Evolutionary conservation across 2,113 vertebrate genomes (phyloP), one percentile per base, ranked within the genome.

Genomic region (Bostrychus sinensis): DNA sequence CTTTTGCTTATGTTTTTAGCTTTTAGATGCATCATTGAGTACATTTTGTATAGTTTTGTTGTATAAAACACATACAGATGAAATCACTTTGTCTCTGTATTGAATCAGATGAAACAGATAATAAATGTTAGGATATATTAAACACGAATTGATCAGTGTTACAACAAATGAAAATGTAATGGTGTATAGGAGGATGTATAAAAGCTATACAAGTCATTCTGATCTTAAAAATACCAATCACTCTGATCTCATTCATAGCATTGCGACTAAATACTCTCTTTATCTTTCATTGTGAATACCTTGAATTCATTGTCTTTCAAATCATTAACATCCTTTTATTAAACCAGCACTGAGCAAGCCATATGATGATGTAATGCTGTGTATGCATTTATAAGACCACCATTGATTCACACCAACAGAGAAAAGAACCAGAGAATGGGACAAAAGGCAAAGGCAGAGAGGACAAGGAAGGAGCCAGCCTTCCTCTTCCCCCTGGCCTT

Each of bases 391-490:
- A 61, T 76, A 63, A 71, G 72, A 78, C 32, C 57, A 58, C 56
- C 81, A 82, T 50, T 48, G 48, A 60, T 50, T 82, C 70, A 68
- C 76, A 75, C 61, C 54, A 80, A 87, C 85, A 61, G 66, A 81
- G 70, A 58, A 57, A 78, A 78, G 60, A 69, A 32, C 54, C 48
- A 65, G 66, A 60, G 59, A 60, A 16, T 0, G 14, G 63, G 53
- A 72, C 17, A 72, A 73, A 60, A 78, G 58, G 53, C 4, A 32
- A 68, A 77, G 56, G 48, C 26, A 56, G 66, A 69, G 80, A 87
- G 66, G 37, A 56, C 60, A 76, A 57, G 61, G 61, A 92, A 95
- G 95, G 94, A 94, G 84, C 95, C 95, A 95, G 95, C 96, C 94
- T 92, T 94, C 37, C 50, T 45, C 65, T 77, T 57, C 46, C 23